phyloP scores from a whole-genome alignment of 2,113 vertebrate species.

The Neodontobutis hainanensis region DNA sequence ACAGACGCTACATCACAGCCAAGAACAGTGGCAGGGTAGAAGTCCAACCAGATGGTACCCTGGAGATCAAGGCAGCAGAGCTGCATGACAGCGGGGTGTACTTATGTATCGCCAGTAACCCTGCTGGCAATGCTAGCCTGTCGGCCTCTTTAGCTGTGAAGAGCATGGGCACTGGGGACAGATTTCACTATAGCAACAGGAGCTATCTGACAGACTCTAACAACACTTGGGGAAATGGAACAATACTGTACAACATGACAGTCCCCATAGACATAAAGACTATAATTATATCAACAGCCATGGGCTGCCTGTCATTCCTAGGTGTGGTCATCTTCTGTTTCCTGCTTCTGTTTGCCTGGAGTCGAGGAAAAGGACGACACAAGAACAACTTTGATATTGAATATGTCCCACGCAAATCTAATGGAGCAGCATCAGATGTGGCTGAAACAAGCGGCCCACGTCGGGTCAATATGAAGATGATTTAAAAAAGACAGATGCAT shows the following conservation, averaged over 20 bases:
- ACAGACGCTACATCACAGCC: constrained; percentile 90
- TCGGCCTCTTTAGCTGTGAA: constrained; percentile 92
- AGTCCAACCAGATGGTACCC: constrained; percentile 90
- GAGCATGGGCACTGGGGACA: constrained; percentile 83
- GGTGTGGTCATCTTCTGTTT: constrained; percentile 97
- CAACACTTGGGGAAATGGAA: constrained; percentile 91
- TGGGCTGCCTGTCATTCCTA: constrained; percentile 98
- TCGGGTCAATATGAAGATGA: constrained; percentile 99
- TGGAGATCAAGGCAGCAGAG: constrained; percentile 96
- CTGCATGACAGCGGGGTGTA: constrained; percentile 96
- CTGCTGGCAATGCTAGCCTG: constrained; percentile 93
- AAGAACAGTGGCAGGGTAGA: constrained; percentile 94
- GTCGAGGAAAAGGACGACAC: constrained; percentile 95
- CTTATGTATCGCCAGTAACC: constrained; percentile 92
- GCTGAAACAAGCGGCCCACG: constrained; percentile 88
- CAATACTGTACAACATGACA: constrained; percentile 90
- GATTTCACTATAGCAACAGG: constrained; percentile 90
- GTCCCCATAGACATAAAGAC: constrained; percentile 97
- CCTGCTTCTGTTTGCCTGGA: constrained; percentile 96
- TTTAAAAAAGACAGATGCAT: constrained; percentile 72
- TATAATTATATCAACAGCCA: constrained; percentile 96
- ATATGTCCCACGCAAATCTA: constrained; percentile 94
- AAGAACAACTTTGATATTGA: constrained; percentile 97
- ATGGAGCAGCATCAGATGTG: constrained; percentile 83
- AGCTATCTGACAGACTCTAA: constrained; percentile 94